These are phyloP conservation scores for Pocillopora grandis DNA, from an alignment of 92 coral and sea anemone genomes.

Conservation along the genomic window DNA sequence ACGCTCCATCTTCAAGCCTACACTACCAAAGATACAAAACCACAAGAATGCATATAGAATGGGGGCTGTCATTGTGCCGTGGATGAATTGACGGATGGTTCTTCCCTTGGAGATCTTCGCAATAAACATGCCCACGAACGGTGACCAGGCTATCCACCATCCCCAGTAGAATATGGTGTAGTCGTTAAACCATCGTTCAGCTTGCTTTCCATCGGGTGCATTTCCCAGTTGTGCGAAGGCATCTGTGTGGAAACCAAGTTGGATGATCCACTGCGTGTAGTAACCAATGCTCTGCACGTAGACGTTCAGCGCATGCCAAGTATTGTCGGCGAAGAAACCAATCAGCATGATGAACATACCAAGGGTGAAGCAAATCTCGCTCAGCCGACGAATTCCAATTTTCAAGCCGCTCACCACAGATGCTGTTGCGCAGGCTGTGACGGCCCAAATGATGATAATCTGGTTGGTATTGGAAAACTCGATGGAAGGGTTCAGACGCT, in stretches of 20 bases:
- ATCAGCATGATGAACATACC: constrained; percentile 84
- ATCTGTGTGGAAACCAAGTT: constrained; percentile 92
- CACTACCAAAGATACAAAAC: constrained; percentile 85
- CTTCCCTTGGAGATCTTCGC: constrained; percentile 92
- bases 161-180: constrained; percentile 99
- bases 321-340: constrained; percentile 75
- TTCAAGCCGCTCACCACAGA: constrained; percentile 86
- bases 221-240: constrained; percentile 91
- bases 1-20: constrained; percentile 86
- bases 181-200: constrained; percentile 78
- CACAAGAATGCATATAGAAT: constrained; percentile 77
- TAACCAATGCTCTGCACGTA: constrained; percentile 84
- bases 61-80: constrained; percentile 79
- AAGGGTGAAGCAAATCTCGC: constrained; percentile 82
- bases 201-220: constrained; percentile 88
- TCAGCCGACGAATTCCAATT: constrained; percentile 86
- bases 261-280: constrained; percentile 80
- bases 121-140: constrained; percentile 93
- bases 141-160: constrained; percentile 99
- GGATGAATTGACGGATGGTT: constrained; percentile 84
- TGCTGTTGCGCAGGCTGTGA: constrained; percentile 81
- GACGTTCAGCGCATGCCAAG: constrained; percentile 78
- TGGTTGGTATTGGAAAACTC: constrained; percentile 53
- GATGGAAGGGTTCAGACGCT: constrained; percentile 65
- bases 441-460: constrained; percentile 81